Evolutionary conservation across 2,113 vertebrate genomes (phyloP).

Genomic region (Atractosteus spatula): DNA sequence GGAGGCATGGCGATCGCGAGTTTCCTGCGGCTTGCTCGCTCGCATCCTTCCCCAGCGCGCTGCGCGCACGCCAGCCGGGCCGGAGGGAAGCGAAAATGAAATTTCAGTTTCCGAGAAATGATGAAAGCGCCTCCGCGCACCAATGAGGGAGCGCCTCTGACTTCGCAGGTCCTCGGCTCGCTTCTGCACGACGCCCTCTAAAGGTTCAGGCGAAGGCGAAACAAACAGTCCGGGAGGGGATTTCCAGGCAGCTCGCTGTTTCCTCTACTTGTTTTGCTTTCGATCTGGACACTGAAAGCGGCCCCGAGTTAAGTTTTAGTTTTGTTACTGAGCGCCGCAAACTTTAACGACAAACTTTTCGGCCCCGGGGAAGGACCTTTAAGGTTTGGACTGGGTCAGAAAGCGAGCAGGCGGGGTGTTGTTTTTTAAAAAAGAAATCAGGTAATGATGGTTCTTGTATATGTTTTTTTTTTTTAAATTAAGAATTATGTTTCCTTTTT

Average conservation of each 20-base stretch:
- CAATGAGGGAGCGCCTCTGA: constrained; percentile 49
- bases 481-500: constrained; percentile 31
- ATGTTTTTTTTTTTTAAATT: neutral
- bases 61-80: constrained; percentile 8
- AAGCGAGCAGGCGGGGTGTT: neutral
- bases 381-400: too few species aligned
- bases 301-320: constrained; percentile 67
- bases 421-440: too few species aligned
- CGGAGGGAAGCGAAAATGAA: constrained; percentile 87
- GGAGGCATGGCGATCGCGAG: too few species aligned
- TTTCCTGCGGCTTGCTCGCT: neutral
- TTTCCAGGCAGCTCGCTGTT: constrained; percentile 76
- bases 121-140: constrained; percentile 43
- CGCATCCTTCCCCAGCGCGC: neutral
- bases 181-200: constrained; percentile 33
- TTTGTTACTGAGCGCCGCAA: constrained; percentile 57
- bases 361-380: neutral
- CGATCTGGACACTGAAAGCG: constrained; percentile 80
- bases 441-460: too few species aligned
- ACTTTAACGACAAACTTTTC: constrained; percentile 7
- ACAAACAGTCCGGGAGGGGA: constrained; percentile 73
- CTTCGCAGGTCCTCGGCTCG: constrained; percentile 23
- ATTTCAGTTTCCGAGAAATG: constrained; percentile 64
- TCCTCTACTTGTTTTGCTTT: constrained; percentile 96
- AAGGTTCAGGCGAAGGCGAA: constrained; percentile 47